Base-by-base conservation (phyloP, 2,888 invertebrate genomes). In the Aradus depressus region DNA sequence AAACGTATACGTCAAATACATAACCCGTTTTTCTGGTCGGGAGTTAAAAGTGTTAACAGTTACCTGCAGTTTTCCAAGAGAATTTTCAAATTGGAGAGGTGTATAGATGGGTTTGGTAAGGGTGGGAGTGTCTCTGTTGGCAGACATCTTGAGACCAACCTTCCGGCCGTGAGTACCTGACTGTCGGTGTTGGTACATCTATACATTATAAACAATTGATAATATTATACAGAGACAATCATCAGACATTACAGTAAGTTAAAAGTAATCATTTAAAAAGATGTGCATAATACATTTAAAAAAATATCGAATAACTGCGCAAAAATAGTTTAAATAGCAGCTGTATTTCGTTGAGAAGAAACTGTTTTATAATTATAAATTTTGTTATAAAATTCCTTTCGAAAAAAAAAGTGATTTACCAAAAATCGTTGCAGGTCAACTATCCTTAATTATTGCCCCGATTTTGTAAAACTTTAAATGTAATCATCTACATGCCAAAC, bases 11-110 rank as follows among this genome's bases (percentile, higher is more conserved):
- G n/a, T n/a, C n/a, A n/a, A n/a, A n/a, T n/a, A n/a, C n/a, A n/a
- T n/a, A n/a, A n/a, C n/a, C n/a, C n/a, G n/a, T n/a, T n/a, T n/a
- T n/a, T n/a, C n/a, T n/a, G n/a, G n/a, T n/a, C n/a, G n/a, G n/a
- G 6, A 12, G 19, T 3, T 14, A 39, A 44, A 39, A 28, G 44
- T 35, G 19, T 34, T 43, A 50, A 26, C 25, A 42, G 49, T 64
- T 62, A 81, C 81, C 70, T 93, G 92, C 38, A 96, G 69, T 65
- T 92, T 90, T 32, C 96, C 96, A 21, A 97, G 71, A 0, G 95
- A 93, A 68, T 95, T 95, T 70, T 95, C 95, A 67, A 95, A 95
- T 68, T 93, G 90, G 41, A 84, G 70, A 0, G 89, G 89, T 3
- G 84, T 83, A 60, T 87, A 89, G 0, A 78, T 74, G 19, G 76